A percentile compares a stretch with the other conserved stretches of the same genome.
These are phyloP conservation scores for Mesitornis unicolor DNA, from an alignment of 2,113 vertebrate genomes.

Conservation along the genomic window DNA sequence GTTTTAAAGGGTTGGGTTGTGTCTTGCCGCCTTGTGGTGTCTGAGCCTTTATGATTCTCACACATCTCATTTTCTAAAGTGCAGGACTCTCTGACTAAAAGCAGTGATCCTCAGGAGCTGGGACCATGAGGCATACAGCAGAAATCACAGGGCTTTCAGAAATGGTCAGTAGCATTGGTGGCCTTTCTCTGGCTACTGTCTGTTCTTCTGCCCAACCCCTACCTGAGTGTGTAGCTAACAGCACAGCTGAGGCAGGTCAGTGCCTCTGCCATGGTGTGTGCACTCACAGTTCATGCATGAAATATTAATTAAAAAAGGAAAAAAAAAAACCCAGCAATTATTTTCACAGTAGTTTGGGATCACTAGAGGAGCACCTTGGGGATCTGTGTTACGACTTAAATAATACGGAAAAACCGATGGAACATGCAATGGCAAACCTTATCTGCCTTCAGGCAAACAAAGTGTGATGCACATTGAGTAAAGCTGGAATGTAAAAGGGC, in stretches of 20 bases:
- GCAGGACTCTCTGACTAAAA: neutral
- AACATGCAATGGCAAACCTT: neutral
- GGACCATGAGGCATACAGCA: neutral
- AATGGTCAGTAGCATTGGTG: neutral
- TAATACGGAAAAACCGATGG: neutral
- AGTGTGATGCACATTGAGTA: neutral
- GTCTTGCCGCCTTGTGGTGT: neutral
- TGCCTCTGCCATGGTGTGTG: neutral
- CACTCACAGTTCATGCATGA: fast-evolving
- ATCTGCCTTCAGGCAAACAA: neutral
- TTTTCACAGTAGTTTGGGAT: neutral
- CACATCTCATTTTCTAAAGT: neutral
- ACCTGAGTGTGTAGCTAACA: neutral
- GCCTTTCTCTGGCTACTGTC: neutral
- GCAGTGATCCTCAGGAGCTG: neutral
- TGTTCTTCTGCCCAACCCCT: neutral
- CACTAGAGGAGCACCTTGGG: neutral
- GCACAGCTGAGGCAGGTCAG: neutral
- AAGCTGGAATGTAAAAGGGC: neutral
- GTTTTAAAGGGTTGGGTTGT: neutral
- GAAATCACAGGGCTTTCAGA: neutral
- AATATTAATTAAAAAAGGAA: neutral
- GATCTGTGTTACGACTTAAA: neutral
- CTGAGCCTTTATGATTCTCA: neutral
- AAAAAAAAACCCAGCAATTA: neutral